Evolutionary conservation across 2,797 vertebrate genomes (phyloP).

Genomic region (Psittacula echo): DNA sequence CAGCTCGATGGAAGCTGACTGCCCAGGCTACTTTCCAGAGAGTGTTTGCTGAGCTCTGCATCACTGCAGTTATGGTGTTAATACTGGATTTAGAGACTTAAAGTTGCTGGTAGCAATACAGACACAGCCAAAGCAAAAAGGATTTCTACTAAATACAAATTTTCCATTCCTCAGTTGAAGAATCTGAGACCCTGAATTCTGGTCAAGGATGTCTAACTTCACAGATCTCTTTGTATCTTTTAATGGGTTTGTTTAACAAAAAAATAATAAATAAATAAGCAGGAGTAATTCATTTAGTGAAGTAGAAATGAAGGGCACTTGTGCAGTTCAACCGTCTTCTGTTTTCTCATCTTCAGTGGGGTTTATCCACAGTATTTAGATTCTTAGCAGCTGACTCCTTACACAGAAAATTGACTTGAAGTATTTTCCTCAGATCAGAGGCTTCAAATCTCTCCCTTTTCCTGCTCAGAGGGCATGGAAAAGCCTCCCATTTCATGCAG

Average conservation of each 20-base stretch:
- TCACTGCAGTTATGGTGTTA: background rate
- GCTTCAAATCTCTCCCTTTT: background rate
- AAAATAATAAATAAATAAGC: background rate
- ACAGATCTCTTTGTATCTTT: background rate
- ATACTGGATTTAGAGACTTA: background rate
- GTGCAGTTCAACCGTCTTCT: background rate
- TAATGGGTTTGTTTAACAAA: background rate
- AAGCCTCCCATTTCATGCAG: background rate
- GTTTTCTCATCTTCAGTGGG: background rate
- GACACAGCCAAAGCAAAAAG: background rate
- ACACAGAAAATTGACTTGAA: slow-evolving; percentile 6
- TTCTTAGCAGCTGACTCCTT: background rate
- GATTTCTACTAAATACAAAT: background rate
- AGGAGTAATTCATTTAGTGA: background rate
- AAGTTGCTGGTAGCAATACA: background rate
- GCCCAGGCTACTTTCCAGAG: background rate
- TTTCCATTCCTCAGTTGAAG: background rate
- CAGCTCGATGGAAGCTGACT: background rate
- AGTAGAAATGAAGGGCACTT: background rate
- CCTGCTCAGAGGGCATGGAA: background rate
- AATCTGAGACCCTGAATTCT: background rate
- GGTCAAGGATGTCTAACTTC: background rate
- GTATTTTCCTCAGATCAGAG: background rate
- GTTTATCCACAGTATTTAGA: background rate
- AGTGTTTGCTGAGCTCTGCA: background rate